Evolutionary conservation across 2,888 invertebrate genomes (phyloP), one percentile per base, ranked within the genome.

Genomic region (Agelastica alni): DNA sequence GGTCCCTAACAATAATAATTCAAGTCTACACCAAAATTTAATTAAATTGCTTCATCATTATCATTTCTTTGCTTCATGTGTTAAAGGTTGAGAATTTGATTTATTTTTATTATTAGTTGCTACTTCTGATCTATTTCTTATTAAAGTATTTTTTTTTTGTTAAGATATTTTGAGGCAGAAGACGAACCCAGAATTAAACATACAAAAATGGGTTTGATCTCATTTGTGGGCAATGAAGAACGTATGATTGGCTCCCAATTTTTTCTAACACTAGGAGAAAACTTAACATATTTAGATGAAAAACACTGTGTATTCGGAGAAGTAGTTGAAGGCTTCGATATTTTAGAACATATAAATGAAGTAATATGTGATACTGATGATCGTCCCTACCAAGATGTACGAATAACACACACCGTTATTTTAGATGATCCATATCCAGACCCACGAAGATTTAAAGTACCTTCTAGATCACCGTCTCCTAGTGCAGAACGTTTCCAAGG

Each of bases 341-440:
- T 94, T 1, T 78, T 99, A 12, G 84, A 91, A 10, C 88, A 89
- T 73, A 81, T 99, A 1, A 99, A 99, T 75, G 96, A 97, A 71
- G 86, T 91, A 0, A 93, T 97, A 65, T 96, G 95, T 70, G 97
- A 98, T 78, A 86, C 85, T 18, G 85, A 86, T 31, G 87, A 94
- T 70, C 83, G 93, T 17, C 99, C 99, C 0, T 98, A 91, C 74
- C 89, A 94, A 73, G 97, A 97, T 75, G 91, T 97, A 46, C 85
- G 98, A 63, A 93, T 99, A 53, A 94, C 96, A 0, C 99, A 99
- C 72, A 98, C 97, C 0, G 90, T 98, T 0, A 81, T 99, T 31
- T 79, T 99, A 12, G 93, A 97, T 72, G 99, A 99, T 79, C 99
- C 99, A 0, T 98, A 88, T 74, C 90, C 91, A 64, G 96, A 99